A percentile compares a stretch with the other conserved stretches of the same genome.
Evolutionary conservation across 2,888 invertebrate genomes (phyloP).

Genomic region (Aelia acuminata): DNA sequence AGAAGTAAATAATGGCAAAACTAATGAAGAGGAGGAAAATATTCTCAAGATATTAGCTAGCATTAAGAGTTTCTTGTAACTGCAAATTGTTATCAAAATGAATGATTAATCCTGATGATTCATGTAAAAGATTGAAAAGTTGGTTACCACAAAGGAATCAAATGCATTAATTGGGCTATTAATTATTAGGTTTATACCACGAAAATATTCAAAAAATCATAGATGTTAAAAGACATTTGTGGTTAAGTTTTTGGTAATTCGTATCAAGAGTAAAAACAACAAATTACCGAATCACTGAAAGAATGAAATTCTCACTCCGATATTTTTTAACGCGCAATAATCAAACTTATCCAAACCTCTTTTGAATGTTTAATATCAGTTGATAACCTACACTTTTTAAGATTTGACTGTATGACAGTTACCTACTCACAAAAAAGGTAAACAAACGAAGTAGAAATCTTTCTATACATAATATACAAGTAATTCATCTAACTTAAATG

Average conservation of each 20-base stretch:
- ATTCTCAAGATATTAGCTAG: no score
- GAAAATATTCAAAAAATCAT: neutral
- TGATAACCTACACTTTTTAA: neutral
- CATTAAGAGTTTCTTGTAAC: no score
- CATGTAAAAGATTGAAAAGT: neutral
- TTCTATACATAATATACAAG: neutral
- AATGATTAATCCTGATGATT: conserved; percentile 18
- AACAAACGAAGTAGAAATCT: conserved; percentile 8
- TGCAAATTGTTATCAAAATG: neutral
- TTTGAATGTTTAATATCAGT: neutral
- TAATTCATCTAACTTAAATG: neutral
- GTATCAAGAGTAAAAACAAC: neutral
- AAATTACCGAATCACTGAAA: neutral
- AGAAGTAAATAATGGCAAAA: no score
- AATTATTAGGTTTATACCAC: neutral
- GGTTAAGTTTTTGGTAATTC: no score
- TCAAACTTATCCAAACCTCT: neutral
- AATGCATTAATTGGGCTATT: neutral
- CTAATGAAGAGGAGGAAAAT: no score
- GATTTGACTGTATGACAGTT: neutral
- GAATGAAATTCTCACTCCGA: neutral
- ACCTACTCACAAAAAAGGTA: neutral
- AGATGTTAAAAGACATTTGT: neutral
- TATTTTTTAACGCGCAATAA: neutral
- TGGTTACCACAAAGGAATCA: neutral